Percentiles rank a stretch among this genome's conserved stretches.
These are phyloP conservation scores for Galeruca laticollis DNA, from an alignment of 2,888 invertebrate species.

Conservation along the genomic window DNA sequence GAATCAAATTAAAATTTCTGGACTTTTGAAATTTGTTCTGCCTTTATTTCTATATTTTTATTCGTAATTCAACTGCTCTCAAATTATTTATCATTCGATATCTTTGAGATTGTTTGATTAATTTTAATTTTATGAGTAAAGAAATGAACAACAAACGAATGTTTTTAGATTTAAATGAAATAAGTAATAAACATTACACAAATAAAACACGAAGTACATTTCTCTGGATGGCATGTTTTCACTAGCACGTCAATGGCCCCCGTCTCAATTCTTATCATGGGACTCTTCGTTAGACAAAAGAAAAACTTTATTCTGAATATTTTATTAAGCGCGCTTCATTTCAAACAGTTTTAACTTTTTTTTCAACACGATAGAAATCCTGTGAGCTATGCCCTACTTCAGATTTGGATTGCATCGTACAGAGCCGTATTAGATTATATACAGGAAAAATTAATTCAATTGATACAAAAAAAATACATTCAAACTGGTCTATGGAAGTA, in stretches of 20 bases:
- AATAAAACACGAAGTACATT: background rate
- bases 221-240: background rate
- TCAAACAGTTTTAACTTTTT: conserved; percentile 60
- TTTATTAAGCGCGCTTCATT: conserved; percentile 60
- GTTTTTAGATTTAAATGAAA: too few relatives aligned
- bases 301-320: conserved; percentile 60
- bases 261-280: conserved; percentile 60
- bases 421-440: conserved; percentile 30
- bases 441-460: conserved; percentile 35
- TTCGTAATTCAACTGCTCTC: too few relatives aligned
- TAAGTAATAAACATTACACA: background rate
- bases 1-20: too few relatives aligned
- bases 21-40: too few relatives aligned
- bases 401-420: conserved; percentile 40
- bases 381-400: conserved; percentile 47
- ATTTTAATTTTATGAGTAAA: too few relatives aligned
- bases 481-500: too few relatives aligned
- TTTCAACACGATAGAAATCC: conserved; percentile 48
- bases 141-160: too few relatives aligned
- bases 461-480: too few relatives aligned
- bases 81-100: too few relatives aligned
- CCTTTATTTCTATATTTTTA: too few relatives aligned
- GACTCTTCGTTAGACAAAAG: conserved; percentile 59
- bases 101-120: too few relatives aligned
- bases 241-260: conserved; percentile 33